Base-by-base conservation (phyloP, 2,888 invertebrate genomes). In the Dichetophora obliterata region DNA sequence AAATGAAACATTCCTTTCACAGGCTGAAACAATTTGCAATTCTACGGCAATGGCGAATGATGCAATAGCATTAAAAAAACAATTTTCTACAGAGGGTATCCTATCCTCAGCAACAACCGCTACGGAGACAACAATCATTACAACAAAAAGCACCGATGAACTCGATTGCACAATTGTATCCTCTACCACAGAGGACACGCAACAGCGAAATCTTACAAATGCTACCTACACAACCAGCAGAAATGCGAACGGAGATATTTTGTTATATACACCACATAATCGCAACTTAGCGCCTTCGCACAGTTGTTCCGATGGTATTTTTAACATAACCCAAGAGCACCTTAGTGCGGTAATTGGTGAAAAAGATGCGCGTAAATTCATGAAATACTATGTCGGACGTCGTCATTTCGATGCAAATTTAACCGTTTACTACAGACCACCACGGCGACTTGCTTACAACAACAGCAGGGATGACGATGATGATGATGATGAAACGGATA, bases 121-220 rank as follows among this genome's bases (percentile, higher is more conserved):
- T 0, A 48, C 34, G 43, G 19, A 19, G 52, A 34, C 8, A 1
- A 27, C 43, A 34, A n/a, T 5, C n/a, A 31, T 27, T 65, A 24
- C 2, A 0, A 48, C 37, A 66, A 52, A 5, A 24, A 22, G 37
- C 22, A 31, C 22, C 9, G 70, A 70, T 19, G 82, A 83, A 16
- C 80, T 74, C n/a, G 87, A 87, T 59, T 87, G 87, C 71, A 81
- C 84, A 0, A 74, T 83, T 4, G 85, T 86, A 24, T 84, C 87
- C 4, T 86, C 86, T 0, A 85, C 87, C 16, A 87, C 86, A 0
- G 75, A 77, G 50, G 8, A 79, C 70, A 3, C 43, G 3, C 59
- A 75, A 27, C n/a, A 72, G 34, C 19, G 31, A 24, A 31, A 48
- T 52, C 8, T 22, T 3, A 24, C 79, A 0, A 82, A 78, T 34